A percentile compares a stretch with the other conserved stretches of the same genome.
Evolutionary conservation across 35 echinoderm and acorn worm genomes (phyloP).

Genomic region (Ophioderma brevispina): DNA sequence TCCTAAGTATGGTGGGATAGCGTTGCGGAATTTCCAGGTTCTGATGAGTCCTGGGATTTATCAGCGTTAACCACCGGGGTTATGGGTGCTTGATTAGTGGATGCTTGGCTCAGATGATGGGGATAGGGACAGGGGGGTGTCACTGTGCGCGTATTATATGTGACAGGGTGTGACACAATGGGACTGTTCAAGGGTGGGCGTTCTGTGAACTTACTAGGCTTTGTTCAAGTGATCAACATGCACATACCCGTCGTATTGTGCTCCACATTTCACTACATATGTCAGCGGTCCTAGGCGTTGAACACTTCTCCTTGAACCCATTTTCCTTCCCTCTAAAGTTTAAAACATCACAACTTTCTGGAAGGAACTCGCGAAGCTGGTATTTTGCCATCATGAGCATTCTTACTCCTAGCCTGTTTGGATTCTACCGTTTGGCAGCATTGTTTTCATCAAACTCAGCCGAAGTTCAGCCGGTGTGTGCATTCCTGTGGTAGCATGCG

Average conservation of each 20-base stretch:
- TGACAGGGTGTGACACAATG: too few relatives aligned
- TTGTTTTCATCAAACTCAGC: background rate
- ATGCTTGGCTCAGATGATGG: too few relatives aligned
- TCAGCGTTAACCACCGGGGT: too few relatives aligned
- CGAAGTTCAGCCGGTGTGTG: background rate
- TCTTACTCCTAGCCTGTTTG: background rate
- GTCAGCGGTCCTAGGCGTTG: background rate
- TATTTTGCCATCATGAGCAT: background rate
- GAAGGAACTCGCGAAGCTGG: background rate
- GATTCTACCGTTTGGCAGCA: background rate
- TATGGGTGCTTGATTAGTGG: too few relatives aligned
- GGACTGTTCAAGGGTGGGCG: too few relatives aligned
- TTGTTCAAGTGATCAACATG: background rate
- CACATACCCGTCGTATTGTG: background rate
- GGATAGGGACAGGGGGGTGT: too few relatives aligned
- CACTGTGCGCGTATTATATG: too few relatives aligned
- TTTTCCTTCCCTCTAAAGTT: background rate
- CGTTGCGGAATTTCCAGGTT: too few relatives aligned
- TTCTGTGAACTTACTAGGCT: too few relatives aligned
- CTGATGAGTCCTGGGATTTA: too few relatives aligned
- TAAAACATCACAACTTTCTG: background rate
- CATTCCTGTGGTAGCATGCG: background rate
- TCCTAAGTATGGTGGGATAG: too few relatives aligned
- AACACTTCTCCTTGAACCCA: background rate
- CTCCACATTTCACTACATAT: background rate